Base-by-base conservation (phyloP, 2,888 invertebrate species). In the Nomada fucata region DNA sequence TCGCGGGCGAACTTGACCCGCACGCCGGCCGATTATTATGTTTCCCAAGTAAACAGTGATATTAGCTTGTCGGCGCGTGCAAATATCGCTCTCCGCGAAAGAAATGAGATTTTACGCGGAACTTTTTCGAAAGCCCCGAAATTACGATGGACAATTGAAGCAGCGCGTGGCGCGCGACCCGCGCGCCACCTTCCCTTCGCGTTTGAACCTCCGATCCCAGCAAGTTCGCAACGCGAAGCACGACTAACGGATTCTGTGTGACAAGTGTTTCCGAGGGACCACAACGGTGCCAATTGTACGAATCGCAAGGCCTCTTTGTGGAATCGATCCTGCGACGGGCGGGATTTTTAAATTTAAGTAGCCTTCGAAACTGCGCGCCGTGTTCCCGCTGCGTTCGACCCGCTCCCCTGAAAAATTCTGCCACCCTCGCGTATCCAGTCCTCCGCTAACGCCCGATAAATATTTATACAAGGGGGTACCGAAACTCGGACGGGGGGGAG, bases 61-160 rank as follows among this genome's bases (percentile, higher is more conserved):
- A 83, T 83, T 83, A 82, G 77, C 82, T 83, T 82, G 82, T 83
- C 82, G 82, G 76, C 81, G 71, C 67, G 72, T 68, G 82, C 82
- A 82, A 81, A 81, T 81, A 76, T 81, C 68, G 71, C 76, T 76
- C 55, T 47, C 82, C 72, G 36, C 65, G 47, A 68, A 69, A 83
- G 82, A 82, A 77, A 82, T 81, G 82, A 81, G 82, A 81, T 81
- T 82, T 77, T 81, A 71, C 82, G 81, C 72, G 76, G 64, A 83
- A 83, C 82, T 83, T 83, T 78, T 82, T 79, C 69, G 77, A 81
- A 83, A 81, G 82, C 82, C 50, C 68, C 82, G 77, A 81, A 81
- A 83, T 82, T 81, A 82, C 82, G 53, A 72, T 20, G 82, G 82
- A 71, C 81, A 81, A 82, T 80, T 81, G 82, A 81, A 81, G 74